phyloP scores from a whole-genome alignment of 2,113 vertebrate species.

The Bos indicus region DNA sequence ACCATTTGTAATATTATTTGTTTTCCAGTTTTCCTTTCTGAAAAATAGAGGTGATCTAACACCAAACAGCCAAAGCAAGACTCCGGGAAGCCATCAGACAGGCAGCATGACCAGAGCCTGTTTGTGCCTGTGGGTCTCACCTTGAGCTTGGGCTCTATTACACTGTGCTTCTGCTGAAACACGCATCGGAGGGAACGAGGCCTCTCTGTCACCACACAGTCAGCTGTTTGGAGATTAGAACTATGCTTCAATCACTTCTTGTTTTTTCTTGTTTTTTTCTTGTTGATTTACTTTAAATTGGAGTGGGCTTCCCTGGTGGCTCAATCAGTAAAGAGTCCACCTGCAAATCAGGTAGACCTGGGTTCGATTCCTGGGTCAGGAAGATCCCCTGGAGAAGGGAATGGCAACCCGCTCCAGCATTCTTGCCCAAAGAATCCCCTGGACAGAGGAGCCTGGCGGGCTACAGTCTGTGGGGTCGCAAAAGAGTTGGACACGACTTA shows the following conservation, averaged over 20 bases:
- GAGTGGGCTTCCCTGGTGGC: not conserved
- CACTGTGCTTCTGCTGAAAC: fast-evolving
- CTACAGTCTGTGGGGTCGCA: not conserved
- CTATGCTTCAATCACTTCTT: not conserved
- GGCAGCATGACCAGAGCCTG: not conserved
- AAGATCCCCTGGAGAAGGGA: not conserved
- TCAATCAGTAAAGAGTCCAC: not conserved
- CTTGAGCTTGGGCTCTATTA: not conserved
- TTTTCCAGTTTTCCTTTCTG: not conserved
- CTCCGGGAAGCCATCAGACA: not conserved
- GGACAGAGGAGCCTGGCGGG: not conserved
- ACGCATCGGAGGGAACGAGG: fast-evolving
- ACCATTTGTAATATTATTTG: not conserved
- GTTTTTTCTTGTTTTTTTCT: not conserved
- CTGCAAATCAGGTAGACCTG: too few relatives aligned
- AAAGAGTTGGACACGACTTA: not conserved
- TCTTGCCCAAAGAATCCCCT: not conserved
- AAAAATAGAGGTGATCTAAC: not conserved
- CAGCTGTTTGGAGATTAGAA: not conserved
- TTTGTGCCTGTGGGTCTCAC: not conserved
- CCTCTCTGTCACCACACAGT: not conserved
- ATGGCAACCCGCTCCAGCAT: not conserved
- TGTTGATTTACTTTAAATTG: not conserved
- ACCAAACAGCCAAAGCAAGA: not conserved
- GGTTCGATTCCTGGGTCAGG: not conserved